Conservation (phyloP, 2,888 invertebrate genomes). For the Plagodis pulveraria region DNA sequence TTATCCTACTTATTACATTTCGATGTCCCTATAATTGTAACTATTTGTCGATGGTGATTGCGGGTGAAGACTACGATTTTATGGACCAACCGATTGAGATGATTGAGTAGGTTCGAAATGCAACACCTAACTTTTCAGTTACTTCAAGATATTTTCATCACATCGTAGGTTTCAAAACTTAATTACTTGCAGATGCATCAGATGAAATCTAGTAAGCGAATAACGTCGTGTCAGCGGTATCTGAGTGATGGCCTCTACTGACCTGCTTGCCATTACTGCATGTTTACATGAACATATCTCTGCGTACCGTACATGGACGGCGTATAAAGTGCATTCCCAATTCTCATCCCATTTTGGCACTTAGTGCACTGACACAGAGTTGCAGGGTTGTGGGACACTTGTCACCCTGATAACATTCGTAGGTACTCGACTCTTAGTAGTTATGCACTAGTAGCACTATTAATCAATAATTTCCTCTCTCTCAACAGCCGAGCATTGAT, state of each 20-base stretch:
- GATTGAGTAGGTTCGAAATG: no score
- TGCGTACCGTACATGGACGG: constrained; percentile 1
- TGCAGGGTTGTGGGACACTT: neutral
- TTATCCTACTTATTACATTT: no score
- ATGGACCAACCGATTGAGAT: no score
- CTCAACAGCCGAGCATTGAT: constrained; percentile 23
- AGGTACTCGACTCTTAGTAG: neutral
- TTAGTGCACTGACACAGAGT: constrained; percentile 13
- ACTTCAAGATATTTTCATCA: no score
- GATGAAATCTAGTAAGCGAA: constrained; percentile 9
- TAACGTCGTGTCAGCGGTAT: constrained; percentile 10
- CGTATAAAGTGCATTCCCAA: constrained; percentile 11
- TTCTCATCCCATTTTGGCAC: constrained; percentile 11
- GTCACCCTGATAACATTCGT: constrained; percentile 1
- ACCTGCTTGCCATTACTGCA: constrained; percentile 20
- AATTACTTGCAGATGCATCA: constrained; percentile 15
- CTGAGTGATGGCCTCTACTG: constrained; percentile 16
- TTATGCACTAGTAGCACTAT: constrained; percentile 11
- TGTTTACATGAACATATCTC: constrained; percentile 23
- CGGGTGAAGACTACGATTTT: no score
- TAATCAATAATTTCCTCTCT: constrained; percentile 26
- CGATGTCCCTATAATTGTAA: no score
- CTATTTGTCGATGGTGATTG: no score
- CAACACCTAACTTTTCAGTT: no score
- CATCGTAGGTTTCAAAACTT: neutral